Conservation (phyloP, 2,113 vertebrate genomes). For the Sisor rabdophorus region DNA sequence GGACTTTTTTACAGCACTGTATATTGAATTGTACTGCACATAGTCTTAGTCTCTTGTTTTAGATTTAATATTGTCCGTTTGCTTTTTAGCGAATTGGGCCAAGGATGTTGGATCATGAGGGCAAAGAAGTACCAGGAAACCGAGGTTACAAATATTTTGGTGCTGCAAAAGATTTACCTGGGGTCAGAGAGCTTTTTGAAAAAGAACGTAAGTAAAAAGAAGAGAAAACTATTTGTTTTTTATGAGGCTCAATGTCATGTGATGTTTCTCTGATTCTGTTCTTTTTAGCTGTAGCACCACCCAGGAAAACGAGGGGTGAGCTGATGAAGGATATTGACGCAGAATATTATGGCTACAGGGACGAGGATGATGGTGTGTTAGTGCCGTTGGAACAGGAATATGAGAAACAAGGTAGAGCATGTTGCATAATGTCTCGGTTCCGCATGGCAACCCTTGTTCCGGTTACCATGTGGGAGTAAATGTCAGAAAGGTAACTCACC, state of each 20-base stretch:
- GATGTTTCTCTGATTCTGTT: background rate
- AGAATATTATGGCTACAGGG: constrained; percentile 92
- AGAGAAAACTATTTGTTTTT: background rate
- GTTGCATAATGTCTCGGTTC: background rate
- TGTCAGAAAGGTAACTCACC: too few species aligned
- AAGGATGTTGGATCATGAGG: constrained; percentile 92
- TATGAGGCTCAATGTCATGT: background rate
- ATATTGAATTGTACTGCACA: too few species aligned
- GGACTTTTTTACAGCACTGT: too few species aligned
- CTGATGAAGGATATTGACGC: constrained; percentile 96
- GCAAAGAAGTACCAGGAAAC: constrained; percentile 95
- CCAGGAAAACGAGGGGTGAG: constrained; percentile 86
- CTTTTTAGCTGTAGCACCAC: constrained; percentile 76
- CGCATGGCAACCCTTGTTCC: background rate
- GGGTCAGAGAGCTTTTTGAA: constrained; percentile 93
- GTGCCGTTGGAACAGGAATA: constrained; percentile 87
- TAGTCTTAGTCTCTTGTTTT: background rate
- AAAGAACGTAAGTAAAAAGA: constrained; percentile 82
- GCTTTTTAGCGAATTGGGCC: constrained; percentile 82
- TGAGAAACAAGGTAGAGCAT: constrained; percentile 77
- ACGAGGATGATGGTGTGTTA: constrained; percentile 91
- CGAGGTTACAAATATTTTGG: constrained; percentile 97
- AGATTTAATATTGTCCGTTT: background rate
- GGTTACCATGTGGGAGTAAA: background rate
- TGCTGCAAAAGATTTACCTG: constrained; percentile 92